Conservation (phyloP, 2,113 vertebrate species). For the Saccopteryx bilineata region DNA sequence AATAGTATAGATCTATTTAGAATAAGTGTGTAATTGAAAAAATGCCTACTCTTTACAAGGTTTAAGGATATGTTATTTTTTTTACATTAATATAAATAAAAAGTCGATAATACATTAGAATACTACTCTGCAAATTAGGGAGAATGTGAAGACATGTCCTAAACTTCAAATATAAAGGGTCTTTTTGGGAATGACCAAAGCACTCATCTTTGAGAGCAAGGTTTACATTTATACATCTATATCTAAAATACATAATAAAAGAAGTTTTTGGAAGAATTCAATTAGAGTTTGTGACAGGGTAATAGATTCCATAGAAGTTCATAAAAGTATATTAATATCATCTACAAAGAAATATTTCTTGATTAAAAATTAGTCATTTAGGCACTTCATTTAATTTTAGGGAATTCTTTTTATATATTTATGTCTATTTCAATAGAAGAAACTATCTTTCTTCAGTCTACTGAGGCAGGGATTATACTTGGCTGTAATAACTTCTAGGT, state of each 20-base stretch:
- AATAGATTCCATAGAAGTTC: conserved; percentile 67
- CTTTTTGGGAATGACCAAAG: background rate
- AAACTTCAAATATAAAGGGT: background rate
- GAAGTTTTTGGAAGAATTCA: conserved; percentile 71
- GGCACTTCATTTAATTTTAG: conserved; percentile 74
- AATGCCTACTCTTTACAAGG: background rate
- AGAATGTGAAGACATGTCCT: background rate
- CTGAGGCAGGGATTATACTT: conserved; percentile 60
- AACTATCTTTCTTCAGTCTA: conserved; percentile 23
- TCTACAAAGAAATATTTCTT: conserved; percentile 58
- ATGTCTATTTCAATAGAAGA: conserved; percentile 60
- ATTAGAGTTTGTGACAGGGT: conserved; percentile 62
- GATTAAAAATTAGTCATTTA: conserved; percentile 61
- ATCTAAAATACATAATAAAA: conserved; percentile 45
- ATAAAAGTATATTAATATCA: conserved; percentile 61
- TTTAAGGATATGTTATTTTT: background rate
- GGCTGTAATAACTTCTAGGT: conserved; percentile 66
- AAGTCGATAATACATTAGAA: background rate
- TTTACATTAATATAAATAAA: conserved; percentile 18
- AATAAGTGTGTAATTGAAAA: background rate
- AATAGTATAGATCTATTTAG: background rate
- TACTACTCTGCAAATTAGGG: background rate
- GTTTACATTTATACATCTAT: conserved; percentile 16
- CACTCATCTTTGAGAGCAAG: conserved; percentile 1
- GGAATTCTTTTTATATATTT: conserved; percentile 19